Evolutionary conservation across 2,888 invertebrate species (phyloP).

Genomic region (Crocallis elinguaria): DNA sequence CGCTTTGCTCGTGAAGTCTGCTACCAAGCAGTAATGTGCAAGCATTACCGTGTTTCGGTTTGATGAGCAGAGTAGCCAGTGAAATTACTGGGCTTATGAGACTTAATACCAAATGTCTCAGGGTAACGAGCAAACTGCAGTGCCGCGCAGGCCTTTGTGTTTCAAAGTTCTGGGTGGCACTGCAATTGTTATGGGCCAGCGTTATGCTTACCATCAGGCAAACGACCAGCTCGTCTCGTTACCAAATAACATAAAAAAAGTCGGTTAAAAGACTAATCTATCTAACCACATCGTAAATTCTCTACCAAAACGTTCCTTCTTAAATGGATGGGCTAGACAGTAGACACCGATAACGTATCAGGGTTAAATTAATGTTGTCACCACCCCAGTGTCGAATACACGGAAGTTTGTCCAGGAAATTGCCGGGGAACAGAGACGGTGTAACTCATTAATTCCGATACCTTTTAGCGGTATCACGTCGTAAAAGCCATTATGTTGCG

Average conservation of each 20-base stretch:
- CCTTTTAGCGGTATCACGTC: background rate
- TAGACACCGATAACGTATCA: conserved; percentile 48
- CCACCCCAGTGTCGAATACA: conserved; percentile 27
- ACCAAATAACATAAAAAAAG: background rate
- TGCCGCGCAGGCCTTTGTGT: too few relatives aligned
- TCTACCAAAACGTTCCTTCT: conserved; percentile 9
- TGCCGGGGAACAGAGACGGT: background rate
- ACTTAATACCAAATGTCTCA: too few relatives aligned
- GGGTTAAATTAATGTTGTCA: conserved; percentile 55
- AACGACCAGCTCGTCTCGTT: too few relatives aligned
- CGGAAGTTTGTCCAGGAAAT: conserved; percentile 21
- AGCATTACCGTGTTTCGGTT: too few relatives aligned
- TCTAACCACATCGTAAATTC: conserved; percentile 18
- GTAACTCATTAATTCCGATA: background rate
- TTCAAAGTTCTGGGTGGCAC: too few relatives aligned
- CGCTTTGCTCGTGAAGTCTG: too few relatives aligned
- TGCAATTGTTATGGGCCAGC: too few relatives aligned
- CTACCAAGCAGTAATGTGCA: too few relatives aligned
- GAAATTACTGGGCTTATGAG: too few relatives aligned
- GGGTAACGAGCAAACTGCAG: too few relatives aligned
- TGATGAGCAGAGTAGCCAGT: too few relatives aligned
- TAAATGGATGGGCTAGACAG: conserved; percentile 8
- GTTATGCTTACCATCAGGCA: too few relatives aligned
- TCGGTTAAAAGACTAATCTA: background rate
- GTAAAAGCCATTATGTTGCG: background rate